Base-by-base conservation (phyloP, 2,797 vertebrate species). In the Darevskia mixta region DNA sequence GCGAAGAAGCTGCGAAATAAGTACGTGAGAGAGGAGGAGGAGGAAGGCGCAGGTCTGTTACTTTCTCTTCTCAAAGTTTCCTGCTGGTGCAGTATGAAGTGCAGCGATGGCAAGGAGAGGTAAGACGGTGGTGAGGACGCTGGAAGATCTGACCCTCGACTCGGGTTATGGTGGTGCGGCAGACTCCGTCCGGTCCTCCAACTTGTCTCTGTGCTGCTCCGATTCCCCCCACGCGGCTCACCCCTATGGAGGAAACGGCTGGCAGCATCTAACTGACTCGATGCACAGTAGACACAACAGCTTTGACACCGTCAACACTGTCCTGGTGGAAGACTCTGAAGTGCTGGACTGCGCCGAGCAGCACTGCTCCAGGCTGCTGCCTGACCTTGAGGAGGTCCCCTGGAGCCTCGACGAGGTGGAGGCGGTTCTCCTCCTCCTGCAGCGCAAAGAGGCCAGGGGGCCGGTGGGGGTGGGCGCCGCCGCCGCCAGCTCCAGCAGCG, bases 131-230 rank as follows among this genome's bases (percentile, higher is more conserved):
- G 97, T 97, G 95, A 97, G 98, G 96, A 99, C 98, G 95, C 98
- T 99, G 98, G 99, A 99, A 98, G 98, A 99, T 97, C 98, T 99
- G 96, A 99, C 98, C 95, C 98, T 99, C 92, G 99, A 99, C 97
- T 99, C 99, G 95, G 99, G 99, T 97, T 99, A 99, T 98, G 98
- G 99, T 98, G 99, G 98, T 94, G 98, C 99, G 94, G 98, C 98
- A 86, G 99, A 99, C 97, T 99, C 99, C 94, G 98, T 99, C 96
- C 97, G 98, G 93, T 99, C 99, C 91, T 99, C 98, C 97, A 99
- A 98, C 96, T 97, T 98, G 97, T 99, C 99, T 95, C 97, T 99
- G 97, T 98, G 98, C 97, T 98, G 98, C 96, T 99, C 98, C 89
- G 98, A 98, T 97, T 98, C 98, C 92, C 98, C 98, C 91, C 98